These are phyloP conservation scores for Alces alces DNA, from an alignment of 2,113 vertebrate genomes.

Conservation along the genomic window DNA sequence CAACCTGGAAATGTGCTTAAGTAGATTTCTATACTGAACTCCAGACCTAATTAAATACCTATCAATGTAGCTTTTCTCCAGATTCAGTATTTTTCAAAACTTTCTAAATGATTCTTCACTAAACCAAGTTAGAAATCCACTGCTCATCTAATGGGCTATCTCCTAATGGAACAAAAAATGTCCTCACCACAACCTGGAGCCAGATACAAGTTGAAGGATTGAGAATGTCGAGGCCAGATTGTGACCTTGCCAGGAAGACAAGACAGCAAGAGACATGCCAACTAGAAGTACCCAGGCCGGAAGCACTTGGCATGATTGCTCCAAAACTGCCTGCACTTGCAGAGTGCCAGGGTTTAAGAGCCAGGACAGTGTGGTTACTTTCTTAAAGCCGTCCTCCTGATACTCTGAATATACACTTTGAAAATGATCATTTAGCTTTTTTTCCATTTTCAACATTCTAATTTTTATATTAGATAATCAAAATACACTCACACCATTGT, in stretches of 20 bases:
- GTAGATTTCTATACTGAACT: not conserved
- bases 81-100: not conserved
- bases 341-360: not conserved
- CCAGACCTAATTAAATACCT: not conserved
- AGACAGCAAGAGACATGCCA: no score
- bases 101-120: not conserved
- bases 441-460: not conserved
- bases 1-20: not conserved
- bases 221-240: not conserved
- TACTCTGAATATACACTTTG: not conserved
- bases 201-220: not conserved
- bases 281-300: accelerated
- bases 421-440: not conserved
- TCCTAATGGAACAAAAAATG: not conserved
- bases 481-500: not conserved
- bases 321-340: not conserved
- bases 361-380: not conserved
- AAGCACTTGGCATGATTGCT: accelerated
- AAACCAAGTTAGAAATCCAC: not conserved
- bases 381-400: not conserved
- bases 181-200: not conserved
- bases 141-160: not conserved
- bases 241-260: not conserved
- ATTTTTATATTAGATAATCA: slow-evolving; percentile 42
- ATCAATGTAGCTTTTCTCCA: not conserved